These are phyloP conservation scores for Leptestheria dahalacensis DNA, from an alignment of 1,140 invertebrate genomes.

Conservation along the genomic window DNA sequence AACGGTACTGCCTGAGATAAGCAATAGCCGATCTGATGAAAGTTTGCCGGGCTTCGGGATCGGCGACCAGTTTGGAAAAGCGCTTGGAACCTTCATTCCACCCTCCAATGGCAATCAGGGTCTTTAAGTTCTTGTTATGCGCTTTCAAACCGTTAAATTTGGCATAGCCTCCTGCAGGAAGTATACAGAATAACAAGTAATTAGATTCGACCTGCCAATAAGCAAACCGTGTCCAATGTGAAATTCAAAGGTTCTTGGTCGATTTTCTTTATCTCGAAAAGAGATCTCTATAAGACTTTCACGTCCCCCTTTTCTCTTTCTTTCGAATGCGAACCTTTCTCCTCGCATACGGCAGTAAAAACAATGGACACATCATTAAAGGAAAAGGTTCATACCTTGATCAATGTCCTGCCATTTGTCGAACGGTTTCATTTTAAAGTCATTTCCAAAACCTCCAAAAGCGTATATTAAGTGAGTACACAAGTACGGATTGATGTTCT, in stretches of 20 bases:
- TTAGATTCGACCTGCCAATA: not conserved
- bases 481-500: slow-evolving; percentile 88
- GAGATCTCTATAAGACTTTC: not conserved
- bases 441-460: slow-evolving; percentile 80
- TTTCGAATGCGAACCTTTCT: not conserved
- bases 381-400: slow-evolving; percentile 46
- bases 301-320: not conserved
- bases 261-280: too few species aligned
- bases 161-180: slow-evolving; percentile 65
- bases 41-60: slow-evolving; percentile 50
- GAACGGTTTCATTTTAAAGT: slow-evolving; percentile 75
- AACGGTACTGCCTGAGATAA: slow-evolving; percentile 79
- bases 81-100: slow-evolving; percentile 88
- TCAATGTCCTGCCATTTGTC: slow-evolving; percentile 92
- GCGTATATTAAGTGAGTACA: slow-evolving; percentile 91
- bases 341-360: not conserved
- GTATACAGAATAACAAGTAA: not conserved
- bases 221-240: too few species aligned
- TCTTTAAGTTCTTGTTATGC: slow-evolving; percentile 84
- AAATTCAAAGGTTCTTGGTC: too few species aligned
- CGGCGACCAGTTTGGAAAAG: slow-evolving; percentile 74
- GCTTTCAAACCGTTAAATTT: slow-evolving; percentile 85
- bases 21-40: slow-evolving; percentile 74
- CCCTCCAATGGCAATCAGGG: slow-evolving; percentile 82
- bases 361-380: not conserved